Evolutionary conservation across 2,113 vertebrate genomes (phyloP).

Genomic region (Calypte anna): DNA sequence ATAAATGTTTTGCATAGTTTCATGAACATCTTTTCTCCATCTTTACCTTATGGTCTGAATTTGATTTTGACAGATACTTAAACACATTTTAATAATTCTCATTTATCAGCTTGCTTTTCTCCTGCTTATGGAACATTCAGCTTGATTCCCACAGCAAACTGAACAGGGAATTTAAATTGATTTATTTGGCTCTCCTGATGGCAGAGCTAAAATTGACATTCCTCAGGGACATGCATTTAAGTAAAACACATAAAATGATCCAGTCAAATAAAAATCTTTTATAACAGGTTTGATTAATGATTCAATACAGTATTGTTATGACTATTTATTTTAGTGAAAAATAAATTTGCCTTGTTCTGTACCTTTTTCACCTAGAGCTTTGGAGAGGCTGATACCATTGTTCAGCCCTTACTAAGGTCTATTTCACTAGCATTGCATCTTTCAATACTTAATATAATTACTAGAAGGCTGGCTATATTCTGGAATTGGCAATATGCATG

Average conservation of each 20-base stretch:
- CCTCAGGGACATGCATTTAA: neutral
- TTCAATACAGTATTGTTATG: neutral
- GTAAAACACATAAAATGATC: neutral
- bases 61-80: conserved; percentile 1
- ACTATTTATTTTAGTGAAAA: neutral
- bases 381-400: neutral
- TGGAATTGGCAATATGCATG: neutral
- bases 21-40: neutral
- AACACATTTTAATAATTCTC: neutral
- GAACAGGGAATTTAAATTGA: neutral
- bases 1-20: neutral
- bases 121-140: neutral
- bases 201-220: neutral
- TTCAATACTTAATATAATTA: neutral
- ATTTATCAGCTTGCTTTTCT: neutral
- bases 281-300: neutral
- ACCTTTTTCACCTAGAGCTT: neutral
- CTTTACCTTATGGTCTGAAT: neutral
- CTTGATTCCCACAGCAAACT: neutral
- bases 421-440: neutral
- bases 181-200: neutral
- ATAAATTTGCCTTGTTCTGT: neutral
- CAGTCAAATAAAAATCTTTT: neutral
- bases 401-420: neutral
- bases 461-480: neutral